phyloP scores from a whole-genome alignment of 37 sponge, comb jelly and placozoan genomes.

The Spongilla lacustris region DNA sequence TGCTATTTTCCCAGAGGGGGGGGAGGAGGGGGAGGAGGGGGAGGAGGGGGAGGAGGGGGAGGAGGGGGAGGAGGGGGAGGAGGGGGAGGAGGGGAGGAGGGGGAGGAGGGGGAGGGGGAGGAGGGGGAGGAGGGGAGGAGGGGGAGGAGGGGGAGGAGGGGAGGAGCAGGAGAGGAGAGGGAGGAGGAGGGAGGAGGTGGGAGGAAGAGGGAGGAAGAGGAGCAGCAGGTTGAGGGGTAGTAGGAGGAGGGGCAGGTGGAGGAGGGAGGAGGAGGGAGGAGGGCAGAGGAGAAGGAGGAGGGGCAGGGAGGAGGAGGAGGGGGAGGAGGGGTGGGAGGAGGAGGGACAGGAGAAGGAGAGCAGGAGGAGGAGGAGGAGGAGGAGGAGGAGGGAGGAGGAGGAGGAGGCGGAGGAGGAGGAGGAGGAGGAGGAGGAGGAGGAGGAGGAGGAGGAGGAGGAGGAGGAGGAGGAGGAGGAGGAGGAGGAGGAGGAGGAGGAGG shows the following conservation, averaged over 20 bases:
- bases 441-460: background rate
- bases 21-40: background rate
- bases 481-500: background rate
- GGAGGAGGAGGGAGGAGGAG: background rate
- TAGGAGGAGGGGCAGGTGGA: background rate
- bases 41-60: background rate
- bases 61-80: background rate
- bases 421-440: background rate
- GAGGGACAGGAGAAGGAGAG: too few relatives aligned
- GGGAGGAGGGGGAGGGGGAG: background rate
- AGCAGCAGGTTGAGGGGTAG: background rate
- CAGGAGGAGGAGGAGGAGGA: slow-evolving; percentile 3
- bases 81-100: background rate
- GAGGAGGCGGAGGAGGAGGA: slow-evolving; percentile 15
- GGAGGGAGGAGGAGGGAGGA: background rate
- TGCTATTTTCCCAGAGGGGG: slow-evolving; percentile 1
- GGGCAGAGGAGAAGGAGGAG: too few relatives aligned
- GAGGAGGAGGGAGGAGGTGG: background rate
- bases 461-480: slow-evolving; percentile 1
- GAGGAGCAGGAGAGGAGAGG: background rate
- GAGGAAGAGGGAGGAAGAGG: background rate
- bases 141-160: background rate
- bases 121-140: background rate
- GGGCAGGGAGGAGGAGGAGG: too few relatives aligned
- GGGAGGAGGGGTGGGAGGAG: too few relatives aligned